Evolutionary conservation across 1,140 invertebrate species (phyloP).

Genomic region (Heliconius hewitsoni): DNA sequence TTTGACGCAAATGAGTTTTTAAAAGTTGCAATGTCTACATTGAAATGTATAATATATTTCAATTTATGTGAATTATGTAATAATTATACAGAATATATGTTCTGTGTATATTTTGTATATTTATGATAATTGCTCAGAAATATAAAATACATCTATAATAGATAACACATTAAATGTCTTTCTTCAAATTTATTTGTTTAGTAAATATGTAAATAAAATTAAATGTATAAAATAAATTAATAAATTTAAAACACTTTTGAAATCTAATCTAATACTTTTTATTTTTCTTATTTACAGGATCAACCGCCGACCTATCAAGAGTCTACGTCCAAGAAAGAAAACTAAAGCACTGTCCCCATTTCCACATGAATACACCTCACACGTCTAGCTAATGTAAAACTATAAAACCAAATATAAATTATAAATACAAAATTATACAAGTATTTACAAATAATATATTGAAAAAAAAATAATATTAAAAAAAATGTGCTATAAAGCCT

Average conservation of each 20-base stretch:
- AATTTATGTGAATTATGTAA: too few relatives aligned
- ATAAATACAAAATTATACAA: not conserved
- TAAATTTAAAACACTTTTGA: not conserved
- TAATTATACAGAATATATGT: too few relatives aligned
- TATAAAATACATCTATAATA: too few relatives aligned
- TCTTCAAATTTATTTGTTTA: too few relatives aligned
- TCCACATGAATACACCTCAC: slow-evolving; percentile 52
- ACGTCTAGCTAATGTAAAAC: slow-evolving; percentile 10
- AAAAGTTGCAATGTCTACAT: too few relatives aligned
- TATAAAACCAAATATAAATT: slow-evolving; percentile 2
- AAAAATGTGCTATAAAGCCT: not conserved
- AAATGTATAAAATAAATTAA: too few relatives aligned
- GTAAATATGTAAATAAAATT: too few relatives aligned
- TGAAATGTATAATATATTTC: too few relatives aligned
- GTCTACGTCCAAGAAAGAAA: slow-evolving; percentile 79
- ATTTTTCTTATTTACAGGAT: slow-evolving; percentile 82
- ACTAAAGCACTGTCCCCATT: slow-evolving; percentile 76
- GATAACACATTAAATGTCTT: too few relatives aligned
- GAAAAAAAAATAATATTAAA: not conserved
- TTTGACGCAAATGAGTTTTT: too few relatives aligned
- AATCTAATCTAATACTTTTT: not conserved
- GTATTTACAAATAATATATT: not conserved
- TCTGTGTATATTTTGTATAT: too few relatives aligned
- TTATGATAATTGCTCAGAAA: too few relatives aligned
- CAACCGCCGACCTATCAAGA: slow-evolving; percentile 88